phyloP scores from a whole-genome alignment of 2,797 vertebrate genomes.

The Hybognathus amarus region DNA sequence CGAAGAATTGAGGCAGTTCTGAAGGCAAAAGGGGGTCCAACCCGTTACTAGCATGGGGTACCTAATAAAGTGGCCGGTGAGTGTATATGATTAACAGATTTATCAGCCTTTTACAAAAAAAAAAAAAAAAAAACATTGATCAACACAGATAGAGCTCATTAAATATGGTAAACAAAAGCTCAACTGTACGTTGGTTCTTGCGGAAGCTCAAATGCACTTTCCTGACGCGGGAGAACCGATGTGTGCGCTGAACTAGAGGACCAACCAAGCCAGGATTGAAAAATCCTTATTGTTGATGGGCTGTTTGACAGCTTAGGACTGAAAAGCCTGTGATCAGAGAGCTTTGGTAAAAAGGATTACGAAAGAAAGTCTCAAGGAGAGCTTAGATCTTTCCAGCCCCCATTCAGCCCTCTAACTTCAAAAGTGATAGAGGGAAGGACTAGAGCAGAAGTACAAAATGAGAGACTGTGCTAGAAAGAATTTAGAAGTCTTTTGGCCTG shows the following conservation, averaged over 20 bases:
- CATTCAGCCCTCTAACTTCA: background rate
- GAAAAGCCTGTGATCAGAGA: background rate
- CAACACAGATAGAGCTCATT: background rate
- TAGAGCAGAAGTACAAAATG: background rate
- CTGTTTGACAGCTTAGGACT: background rate
- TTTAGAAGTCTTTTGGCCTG: background rate
- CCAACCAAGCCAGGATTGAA: background rate
- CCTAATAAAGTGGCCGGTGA: no score
- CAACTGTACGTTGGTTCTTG: background rate
- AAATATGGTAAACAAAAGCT: background rate
- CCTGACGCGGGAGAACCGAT: background rate
- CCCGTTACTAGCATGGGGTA: no score
- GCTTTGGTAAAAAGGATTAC: background rate
- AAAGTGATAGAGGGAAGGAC: background rate
- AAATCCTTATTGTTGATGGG: background rate
- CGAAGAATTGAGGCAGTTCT: no score
- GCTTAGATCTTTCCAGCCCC: conserved; percentile 2
- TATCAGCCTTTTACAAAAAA: no score
- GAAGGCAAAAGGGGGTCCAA: no score
- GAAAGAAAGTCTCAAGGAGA: background rate
- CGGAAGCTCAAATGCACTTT: background rate
- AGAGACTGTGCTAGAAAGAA: background rate
- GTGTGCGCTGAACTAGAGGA: background rate
- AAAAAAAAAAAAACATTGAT: background rate
- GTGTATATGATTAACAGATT: no score